A percentile compares a stretch with the other conserved stretches of the same genome.
These are phyloP conservation scores for Synergus laeviventris DNA, from an alignment of 2,888 invertebrate genomes.

Conservation along the genomic window DNA sequence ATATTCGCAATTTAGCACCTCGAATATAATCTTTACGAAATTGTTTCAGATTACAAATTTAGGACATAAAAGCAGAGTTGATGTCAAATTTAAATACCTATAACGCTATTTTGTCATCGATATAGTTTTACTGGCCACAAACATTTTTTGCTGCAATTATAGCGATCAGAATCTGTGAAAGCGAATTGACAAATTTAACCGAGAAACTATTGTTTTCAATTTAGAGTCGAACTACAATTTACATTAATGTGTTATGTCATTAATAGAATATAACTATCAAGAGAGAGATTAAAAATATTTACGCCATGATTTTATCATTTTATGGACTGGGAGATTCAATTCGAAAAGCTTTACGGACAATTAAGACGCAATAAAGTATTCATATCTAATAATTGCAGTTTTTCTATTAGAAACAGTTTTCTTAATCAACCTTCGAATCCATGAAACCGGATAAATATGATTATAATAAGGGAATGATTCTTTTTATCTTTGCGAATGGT, in stretches of 20 bases:
- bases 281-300: too few relatives aligned
- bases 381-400: too few relatives aligned
- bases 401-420: too few relatives aligned
- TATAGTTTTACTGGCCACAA: not conserved
- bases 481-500: not conserved
- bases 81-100: not conserved
- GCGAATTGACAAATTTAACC: not conserved
- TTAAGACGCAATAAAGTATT: too few relatives aligned
- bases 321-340: too few relatives aligned
- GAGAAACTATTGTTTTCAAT: not conserved
- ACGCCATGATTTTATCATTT: too few relatives aligned
- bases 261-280: not conserved
- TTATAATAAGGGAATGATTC: too few relatives aligned
- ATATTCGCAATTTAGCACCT: not conserved
- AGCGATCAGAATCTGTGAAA: not conserved
- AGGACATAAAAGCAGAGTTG: not conserved
- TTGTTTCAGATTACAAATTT: not conserved
- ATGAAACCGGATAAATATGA: too few relatives aligned
- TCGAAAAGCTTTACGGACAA: too few relatives aligned
- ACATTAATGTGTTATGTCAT: not conserved
- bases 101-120: not conserved
- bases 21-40: not conserved
- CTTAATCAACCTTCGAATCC: too few relatives aligned
- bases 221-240: not conserved
- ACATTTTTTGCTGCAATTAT: slow-evolving; percentile 4